A percentile compares a stretch with the other conserved stretches of the same genome.
phyloP scores from a whole-genome alignment of 2,888 invertebrate genomes.

The Brenthis hecate region DNA sequence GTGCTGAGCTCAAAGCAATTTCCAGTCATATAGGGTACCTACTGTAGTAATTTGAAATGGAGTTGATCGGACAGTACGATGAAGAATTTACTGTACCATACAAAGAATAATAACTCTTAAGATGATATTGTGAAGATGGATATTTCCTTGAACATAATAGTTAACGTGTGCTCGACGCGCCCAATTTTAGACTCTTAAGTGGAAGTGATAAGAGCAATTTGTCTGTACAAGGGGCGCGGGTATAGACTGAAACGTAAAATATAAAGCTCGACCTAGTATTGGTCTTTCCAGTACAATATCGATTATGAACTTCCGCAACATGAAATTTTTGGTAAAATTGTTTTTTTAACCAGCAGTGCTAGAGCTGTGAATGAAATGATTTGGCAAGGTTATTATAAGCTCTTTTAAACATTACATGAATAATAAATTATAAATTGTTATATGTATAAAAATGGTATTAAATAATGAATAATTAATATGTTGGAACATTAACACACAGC shows the following conservation, averaged over 20 bases:
- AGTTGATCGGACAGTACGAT: conserved; percentile 37
- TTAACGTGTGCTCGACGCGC: conserved; percentile 22
- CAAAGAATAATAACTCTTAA: conserved; percentile 23
- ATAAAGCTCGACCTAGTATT: conserved; percentile 16
- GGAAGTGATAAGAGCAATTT: conserved; percentile 45
- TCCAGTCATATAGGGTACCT: conserved; percentile 38
- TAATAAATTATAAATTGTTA: too few relatives aligned
- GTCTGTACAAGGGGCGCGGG: conserved; percentile 39
- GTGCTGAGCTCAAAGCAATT: conserved; percentile 41
- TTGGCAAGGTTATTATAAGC: too few relatives aligned
- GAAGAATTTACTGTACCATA: conserved; percentile 25
- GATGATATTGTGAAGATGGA: background rate
- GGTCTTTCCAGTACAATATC: conserved; percentile 8
- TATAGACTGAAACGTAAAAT: conserved; percentile 12
- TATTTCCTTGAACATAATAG: background rate
- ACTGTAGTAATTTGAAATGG: conserved; percentile 41
- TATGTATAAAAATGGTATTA: too few relatives aligned
- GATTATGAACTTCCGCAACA: conserved; percentile 1
- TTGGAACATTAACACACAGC: too few relatives aligned
- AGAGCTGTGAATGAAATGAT: too few relatives aligned
- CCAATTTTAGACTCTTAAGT: conserved; percentile 39
- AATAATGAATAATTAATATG: too few relatives aligned
- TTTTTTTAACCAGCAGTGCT: too few relatives aligned
- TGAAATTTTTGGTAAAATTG: background rate
- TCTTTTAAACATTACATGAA: too few relatives aligned